phyloP scores from a whole-genome alignment of 2,113 vertebrate species.

The Euleptes europaea region DNA sequence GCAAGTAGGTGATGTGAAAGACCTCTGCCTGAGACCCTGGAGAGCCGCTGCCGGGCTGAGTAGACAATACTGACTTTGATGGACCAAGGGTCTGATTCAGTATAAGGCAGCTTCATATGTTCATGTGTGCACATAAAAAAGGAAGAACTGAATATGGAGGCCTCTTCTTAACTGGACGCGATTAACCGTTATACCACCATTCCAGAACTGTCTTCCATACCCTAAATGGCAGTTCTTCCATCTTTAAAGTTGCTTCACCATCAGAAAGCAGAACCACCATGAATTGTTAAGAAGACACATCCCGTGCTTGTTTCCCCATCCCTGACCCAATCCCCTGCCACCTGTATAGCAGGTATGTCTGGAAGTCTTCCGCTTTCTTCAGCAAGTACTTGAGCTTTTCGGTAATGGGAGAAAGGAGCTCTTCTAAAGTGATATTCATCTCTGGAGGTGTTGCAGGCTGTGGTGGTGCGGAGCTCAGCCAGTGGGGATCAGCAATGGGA shows the following conservation, averaged over 20 bases:
- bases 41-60: no score
- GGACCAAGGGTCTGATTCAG: no score
- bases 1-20: no score
- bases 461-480: constrained; percentile 10
- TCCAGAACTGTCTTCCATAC: background rate
- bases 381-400: constrained; percentile 77
- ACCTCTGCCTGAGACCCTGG: no score
- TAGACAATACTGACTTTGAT: no score
- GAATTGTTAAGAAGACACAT: background rate
- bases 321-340: constrained; percentile 23
- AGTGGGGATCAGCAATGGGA: background rate
- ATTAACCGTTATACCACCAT: background rate
- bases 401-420: constrained; percentile 64
- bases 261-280: background rate
- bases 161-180: background rate
- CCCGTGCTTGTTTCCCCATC: background rate
- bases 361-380: constrained; percentile 75
- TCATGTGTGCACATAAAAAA: no score
- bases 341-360: constrained; percentile 73
- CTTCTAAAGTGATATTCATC: constrained; percentile 50
- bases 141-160: background rate
- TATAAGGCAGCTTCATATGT: no score
- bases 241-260: background rate
- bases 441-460: background rate
- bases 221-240: background rate